Conservation (phyloP, 2,888 invertebrate species). For the Thyatira batis region DNA sequence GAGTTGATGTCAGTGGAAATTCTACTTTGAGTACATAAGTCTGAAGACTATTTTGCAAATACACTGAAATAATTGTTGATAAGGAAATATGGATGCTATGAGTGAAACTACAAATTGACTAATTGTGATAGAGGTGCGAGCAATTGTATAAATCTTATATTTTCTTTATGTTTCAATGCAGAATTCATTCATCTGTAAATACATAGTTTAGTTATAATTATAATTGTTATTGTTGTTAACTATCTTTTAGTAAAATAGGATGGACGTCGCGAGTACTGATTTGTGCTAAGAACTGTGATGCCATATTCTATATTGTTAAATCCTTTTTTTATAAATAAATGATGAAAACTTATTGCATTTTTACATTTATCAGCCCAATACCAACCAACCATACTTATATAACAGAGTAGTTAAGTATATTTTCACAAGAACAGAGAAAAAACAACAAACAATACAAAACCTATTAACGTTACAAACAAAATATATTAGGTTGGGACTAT, state of each 20-base stretch:
- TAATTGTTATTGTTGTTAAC: slow-evolving; percentile 3
- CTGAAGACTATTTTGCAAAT: not conserved
- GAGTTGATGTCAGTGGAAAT: not conserved
- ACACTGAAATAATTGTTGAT: not conserved
- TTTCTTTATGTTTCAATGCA: not conserved
- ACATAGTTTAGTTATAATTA: not conserved
- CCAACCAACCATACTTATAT: too few relatives aligned
- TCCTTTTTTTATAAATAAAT: slow-evolving; percentile 1
- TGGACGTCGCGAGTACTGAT: slow-evolving; percentile 2
- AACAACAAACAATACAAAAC: not conserved
- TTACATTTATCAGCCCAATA: too few relatives aligned
- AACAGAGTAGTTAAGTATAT: too few relatives aligned
- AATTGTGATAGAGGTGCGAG: too few relatives aligned
- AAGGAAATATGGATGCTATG: too few relatives aligned
- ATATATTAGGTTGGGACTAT: not conserved
- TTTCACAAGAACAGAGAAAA: too few relatives aligned
- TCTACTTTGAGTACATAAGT: slow-evolving; percentile 4
- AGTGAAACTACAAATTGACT: too few relatives aligned
- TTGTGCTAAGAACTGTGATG: slow-evolving; percentile 2
- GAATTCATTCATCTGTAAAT: slow-evolving; percentile 1
- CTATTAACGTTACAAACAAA: not conserved
- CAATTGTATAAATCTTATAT: too few relatives aligned
- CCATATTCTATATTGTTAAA: slow-evolving; percentile 4
- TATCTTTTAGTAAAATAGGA: not conserved
- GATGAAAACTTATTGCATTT: not conserved